Evolutionary conservation across 2,797 vertebrate genomes (phyloP).

Genomic region (Nannoperca obscura): DNA sequence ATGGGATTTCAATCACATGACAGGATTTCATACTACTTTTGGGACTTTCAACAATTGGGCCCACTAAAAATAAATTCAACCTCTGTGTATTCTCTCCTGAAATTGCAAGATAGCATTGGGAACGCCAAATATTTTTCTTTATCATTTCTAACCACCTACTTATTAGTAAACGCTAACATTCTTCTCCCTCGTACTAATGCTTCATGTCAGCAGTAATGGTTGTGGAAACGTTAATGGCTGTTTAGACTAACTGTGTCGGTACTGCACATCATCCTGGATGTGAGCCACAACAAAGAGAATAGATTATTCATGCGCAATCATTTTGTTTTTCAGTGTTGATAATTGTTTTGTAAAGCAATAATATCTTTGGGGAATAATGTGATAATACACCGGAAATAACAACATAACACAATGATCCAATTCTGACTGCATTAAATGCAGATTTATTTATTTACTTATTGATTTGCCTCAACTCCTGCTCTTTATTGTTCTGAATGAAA

Average conservation of each 20-base stretch:
- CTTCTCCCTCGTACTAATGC: not conserved
- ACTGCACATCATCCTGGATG: not conserved
- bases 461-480: not conserved
- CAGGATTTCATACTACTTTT: not conserved
- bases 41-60: not conserved
- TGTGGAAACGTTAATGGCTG: constrained; percentile 4
- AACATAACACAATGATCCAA: constrained; percentile 5
- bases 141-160: not conserved
- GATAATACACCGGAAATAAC: constrained; percentile 9
- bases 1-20: not conserved
- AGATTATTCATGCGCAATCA: constrained; percentile 7
- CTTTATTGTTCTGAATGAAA: constrained; percentile 3
- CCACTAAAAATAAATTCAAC: not conserved
- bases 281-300: constrained; percentile 1
- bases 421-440: constrained; percentile 1
- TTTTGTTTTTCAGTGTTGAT: constrained; percentile 34
- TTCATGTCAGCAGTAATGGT: not conserved
- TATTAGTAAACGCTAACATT: not conserved
- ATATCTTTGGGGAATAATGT: constrained; percentile 17
- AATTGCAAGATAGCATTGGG: not conserved
- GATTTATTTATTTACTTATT: too few relatives aligned
- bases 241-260: not conserved
- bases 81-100: too few relatives aligned
- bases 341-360: constrained; percentile 27
- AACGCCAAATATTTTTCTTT: not conserved